Base-by-base conservation (phyloP, 2,888 invertebrate species). In the Scrobipalpa atriplicella region DNA sequence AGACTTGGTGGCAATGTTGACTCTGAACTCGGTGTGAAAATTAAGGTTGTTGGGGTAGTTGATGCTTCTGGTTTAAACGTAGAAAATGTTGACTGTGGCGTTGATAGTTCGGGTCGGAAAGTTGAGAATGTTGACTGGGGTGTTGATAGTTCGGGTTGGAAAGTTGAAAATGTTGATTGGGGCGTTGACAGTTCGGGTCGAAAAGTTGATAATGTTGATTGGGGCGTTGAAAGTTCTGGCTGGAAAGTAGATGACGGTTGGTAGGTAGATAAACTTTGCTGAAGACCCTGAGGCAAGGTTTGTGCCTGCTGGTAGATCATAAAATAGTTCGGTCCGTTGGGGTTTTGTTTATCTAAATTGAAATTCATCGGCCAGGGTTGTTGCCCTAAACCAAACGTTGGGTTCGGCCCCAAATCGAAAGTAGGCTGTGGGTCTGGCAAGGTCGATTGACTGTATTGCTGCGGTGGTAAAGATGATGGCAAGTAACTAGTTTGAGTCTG, bases 271-370 rank as follows among this genome's bases (percentile, higher is more conserved):
- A 52, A 36, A 13, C 41, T 52, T 38, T 21, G 64, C 61, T 63
- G 39, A 21, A 52, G 58, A 9, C 56, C 51, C 18, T 52, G 13
- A 18, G 77, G 71, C 13, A 65, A 61, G 38, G 69, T 66, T 72
- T 76, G 77, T 47, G 76, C 51, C 70, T 83, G 82, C 72, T 85
- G 82, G 65, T 84, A 85, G n/a, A 83, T 72, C 21, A 83, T 41
- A 65, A 81, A 75, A 66, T 80, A 83, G 66, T 77, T 79, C 1
- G 74, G 74, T n/a, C 69, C 67, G n/a, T 54, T 54, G 43, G 61
- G 39, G 52, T 36, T 64, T 11, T 9, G 19, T 41, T 43, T 64
- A 6, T 21, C 36, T 39, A 16, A 19, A 38, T 64, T 9, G 18
- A 51, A 58, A n/a, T 64, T 19, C 11, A 62, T 47, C 1, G 39